A percentile compares a stretch with the other conserved stretches of the same genome.
These are phyloP conservation scores for Drosophila picticornis DNA, from an alignment of 2,888 invertebrate species.

Conservation along the genomic window DNA sequence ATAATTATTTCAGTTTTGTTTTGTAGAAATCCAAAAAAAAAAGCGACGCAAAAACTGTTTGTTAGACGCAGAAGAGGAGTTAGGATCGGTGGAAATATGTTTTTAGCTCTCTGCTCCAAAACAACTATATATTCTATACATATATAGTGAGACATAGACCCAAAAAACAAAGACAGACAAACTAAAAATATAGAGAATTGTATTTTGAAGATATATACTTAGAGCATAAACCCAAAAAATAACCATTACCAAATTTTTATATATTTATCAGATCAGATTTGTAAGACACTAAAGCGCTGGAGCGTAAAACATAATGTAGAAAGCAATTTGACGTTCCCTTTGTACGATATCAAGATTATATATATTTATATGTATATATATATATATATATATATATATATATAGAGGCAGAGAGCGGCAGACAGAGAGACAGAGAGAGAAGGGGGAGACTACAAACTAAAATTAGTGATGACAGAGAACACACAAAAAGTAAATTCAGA, in stretches of 20 bases:
- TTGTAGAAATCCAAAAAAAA: slow-evolving; percentile 7
- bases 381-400: background rate
- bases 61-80: slow-evolving; percentile 70
- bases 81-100: slow-evolving; percentile 17
- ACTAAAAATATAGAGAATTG: slow-evolving; percentile 13
- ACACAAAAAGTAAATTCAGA: slow-evolving; percentile 57
- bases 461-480: slow-evolving; percentile 83
- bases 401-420: slow-evolving; percentile 13
- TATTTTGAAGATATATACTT: slow-evolving; percentile 36
- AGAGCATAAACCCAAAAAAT: slow-evolving; percentile 50
- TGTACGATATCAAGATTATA: background rate
- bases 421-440: slow-evolving; percentile 3
- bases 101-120: slow-evolving; percentile 27
- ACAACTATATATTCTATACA: slow-evolving; percentile 18
- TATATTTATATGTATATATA: slow-evolving; percentile 1
- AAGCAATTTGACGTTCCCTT: slow-evolving; percentile 34
- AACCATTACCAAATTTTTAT: slow-evolving; percentile 44
- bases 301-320: slow-evolving; percentile 49
- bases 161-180: slow-evolving; percentile 37
- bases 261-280: slow-evolving; percentile 22
- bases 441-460: slow-evolving; percentile 42
- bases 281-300: slow-evolving; percentile 57
- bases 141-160: slow-evolving; percentile 18
- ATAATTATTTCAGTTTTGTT: background rate
- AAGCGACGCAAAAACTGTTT: slow-evolving; percentile 65